Evolutionary conservation across 2,113 vertebrate species (phyloP).

Genomic region (Amblyopsis rosae): DNA sequence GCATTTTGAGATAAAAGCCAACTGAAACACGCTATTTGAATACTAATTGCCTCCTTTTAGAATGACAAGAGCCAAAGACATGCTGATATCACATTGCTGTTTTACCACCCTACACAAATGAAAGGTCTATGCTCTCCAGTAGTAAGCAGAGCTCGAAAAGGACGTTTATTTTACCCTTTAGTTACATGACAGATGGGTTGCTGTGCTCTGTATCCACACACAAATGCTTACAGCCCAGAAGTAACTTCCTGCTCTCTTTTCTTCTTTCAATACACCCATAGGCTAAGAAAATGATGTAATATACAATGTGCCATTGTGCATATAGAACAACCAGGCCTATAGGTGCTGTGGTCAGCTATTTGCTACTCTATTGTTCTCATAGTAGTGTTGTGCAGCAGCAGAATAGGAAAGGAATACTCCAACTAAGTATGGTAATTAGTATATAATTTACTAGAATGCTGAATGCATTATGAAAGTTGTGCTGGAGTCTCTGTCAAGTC

Average conservation of each 20-base stretch:
- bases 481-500: too few relatives aligned
- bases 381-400: too few relatives aligned
- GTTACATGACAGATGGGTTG: conserved; percentile 39
- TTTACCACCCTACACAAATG: conserved; percentile 34
- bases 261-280: not conserved
- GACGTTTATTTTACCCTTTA: conserved; percentile 46
- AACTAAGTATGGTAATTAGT: too few relatives aligned
- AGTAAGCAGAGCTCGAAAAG: conserved; percentile 35
- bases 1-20: conserved; percentile 55
- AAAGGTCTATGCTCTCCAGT: conserved; percentile 51
- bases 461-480: too few relatives aligned
- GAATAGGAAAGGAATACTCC: too few relatives aligned
- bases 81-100: conserved; percentile 57
- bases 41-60: conserved; percentile 49
- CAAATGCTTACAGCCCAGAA: conserved; percentile 32
- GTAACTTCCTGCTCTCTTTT: conserved; percentile 22
- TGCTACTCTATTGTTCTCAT: too few relatives aligned
- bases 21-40: conserved; percentile 50
- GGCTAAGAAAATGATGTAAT: conserved; percentile 13
- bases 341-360: not conserved
- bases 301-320: conserved; percentile 16
- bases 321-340: not conserved
- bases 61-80: conserved; percentile 30
- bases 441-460: too few relatives aligned
- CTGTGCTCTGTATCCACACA: conserved; percentile 32